These are phyloP conservation scores for Gnathonemus longibarbis DNA, from an alignment of 2,113 vertebrate species.

Conservation along the genomic window DNA sequence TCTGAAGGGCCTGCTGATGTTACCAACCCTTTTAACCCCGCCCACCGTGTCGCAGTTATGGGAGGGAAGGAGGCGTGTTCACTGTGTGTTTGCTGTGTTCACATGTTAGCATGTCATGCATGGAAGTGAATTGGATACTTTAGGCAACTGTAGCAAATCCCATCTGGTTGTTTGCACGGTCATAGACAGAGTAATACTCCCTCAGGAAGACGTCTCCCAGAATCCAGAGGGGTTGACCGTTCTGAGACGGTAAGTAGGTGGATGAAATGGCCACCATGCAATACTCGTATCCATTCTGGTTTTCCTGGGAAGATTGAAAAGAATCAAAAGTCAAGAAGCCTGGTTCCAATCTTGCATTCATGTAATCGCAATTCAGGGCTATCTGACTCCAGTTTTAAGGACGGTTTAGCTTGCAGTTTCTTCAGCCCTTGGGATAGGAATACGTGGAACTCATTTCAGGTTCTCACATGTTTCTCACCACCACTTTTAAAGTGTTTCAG, in stretches of 20 bases:
- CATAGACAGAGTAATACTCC: constrained; percentile 55
- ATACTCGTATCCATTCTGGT: too few relatives aligned
- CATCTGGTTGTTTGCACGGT: constrained; percentile 21
- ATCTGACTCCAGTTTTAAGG: not conserved
- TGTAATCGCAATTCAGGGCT: not conserved
- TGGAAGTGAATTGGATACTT: too few relatives aligned
- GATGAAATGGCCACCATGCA: too few relatives aligned
- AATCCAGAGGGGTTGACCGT: constrained; percentile 46
- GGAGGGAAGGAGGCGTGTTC: not conserved
- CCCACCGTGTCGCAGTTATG: not conserved
- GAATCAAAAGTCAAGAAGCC: not conserved
- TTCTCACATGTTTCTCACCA: not conserved
- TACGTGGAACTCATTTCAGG: not conserved
- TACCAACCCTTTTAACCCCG: not conserved
- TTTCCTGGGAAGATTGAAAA: constrained; percentile 6
- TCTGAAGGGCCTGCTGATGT: not conserved
- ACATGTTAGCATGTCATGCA: not conserved
- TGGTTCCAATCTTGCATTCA: not conserved
- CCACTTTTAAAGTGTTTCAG: not conserved
- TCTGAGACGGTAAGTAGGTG: too few relatives aligned
- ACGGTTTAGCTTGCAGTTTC: not conserved
- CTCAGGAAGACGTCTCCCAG: constrained; percentile 59
- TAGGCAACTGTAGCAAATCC: too few relatives aligned
- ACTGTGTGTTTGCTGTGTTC: not conserved
- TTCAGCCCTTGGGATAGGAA: not conserved